A percentile compares a stretch with the other conserved stretches of the same genome.
phyloP scores from a whole-genome alignment of 2,797 vertebrate genomes.

The Sebastes trivittatus region DNA sequence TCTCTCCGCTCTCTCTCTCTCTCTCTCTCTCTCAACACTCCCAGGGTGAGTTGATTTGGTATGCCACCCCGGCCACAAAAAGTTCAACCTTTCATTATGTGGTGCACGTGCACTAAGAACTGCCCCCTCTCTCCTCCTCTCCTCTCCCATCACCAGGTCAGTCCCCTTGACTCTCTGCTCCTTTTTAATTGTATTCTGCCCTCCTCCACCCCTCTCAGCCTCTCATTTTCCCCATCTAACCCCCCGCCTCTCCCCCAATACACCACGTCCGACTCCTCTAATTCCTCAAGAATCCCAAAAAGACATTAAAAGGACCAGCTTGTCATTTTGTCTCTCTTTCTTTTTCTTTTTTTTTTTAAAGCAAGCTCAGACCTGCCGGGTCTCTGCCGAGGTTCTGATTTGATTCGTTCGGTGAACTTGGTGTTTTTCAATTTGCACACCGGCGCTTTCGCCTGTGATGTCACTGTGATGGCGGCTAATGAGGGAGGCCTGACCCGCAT shows the following conservation, averaged over 20 bases:
- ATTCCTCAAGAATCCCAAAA: slow-evolving; percentile 56
- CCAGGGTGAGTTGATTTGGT: slow-evolving; percentile 89
- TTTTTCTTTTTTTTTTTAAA: background rate
- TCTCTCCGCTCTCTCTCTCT: slow-evolving; percentile 36
- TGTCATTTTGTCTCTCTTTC: background rate
- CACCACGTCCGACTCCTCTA: slow-evolving; percentile 24
- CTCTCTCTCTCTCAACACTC: slow-evolving; percentile 73
- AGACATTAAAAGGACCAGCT: slow-evolving; percentile 26
- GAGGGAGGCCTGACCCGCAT: slow-evolving; percentile 74
- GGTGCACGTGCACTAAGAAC: slow-evolving; percentile 76
- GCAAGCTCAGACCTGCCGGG: slow-evolving; percentile 1
- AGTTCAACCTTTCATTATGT: slow-evolving; percentile 88
- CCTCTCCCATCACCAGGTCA: slow-evolving; percentile 86
- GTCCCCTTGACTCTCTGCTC: slow-evolving; percentile 82
- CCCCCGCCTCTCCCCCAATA: background rate
- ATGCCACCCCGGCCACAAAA: slow-evolving; percentile 88
- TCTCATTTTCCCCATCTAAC: slow-evolving; percentile 47
- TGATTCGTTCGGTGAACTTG: slow-evolving; percentile 63
- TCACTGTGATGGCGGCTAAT: slow-evolving; percentile 74
- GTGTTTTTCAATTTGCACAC: slow-evolving; percentile 66
- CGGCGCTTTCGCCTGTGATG: slow-evolving; percentile 64
- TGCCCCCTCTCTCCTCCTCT: slow-evolving; percentile 59
- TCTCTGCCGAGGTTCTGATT: slow-evolving; percentile 56
- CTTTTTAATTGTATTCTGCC: slow-evolving; percentile 81
- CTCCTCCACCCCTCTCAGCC: slow-evolving; percentile 67